Base-by-base conservation (phyloP, 2,797 vertebrate genomes). In the Coilia nasus region DNA sequence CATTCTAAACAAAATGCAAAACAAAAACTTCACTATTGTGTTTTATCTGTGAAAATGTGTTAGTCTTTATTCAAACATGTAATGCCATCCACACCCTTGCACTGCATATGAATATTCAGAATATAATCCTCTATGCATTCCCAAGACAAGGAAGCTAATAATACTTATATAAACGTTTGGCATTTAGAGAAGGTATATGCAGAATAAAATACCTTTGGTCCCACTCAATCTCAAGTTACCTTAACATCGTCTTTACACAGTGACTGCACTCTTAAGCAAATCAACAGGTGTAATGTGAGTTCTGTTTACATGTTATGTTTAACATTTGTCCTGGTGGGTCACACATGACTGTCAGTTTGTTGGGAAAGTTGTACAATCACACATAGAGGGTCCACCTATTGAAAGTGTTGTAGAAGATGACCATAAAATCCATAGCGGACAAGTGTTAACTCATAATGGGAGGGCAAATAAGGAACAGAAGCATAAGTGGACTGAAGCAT, bases 31-130 rank as follows among this genome's bases (percentile, higher is more conserved):
- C 17, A 41, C 57, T 59, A 17, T 41, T 19, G 50, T 10, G 14
- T 9, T 14, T 14, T 10, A 9, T 35, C 35, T 78, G 71, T 44
- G 71, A 78, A 78, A 21, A 75, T 75, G 67, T 35, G 67, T 75
- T 75, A 71, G 71, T 78, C 71, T 82, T 50, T 82, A 82, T 54
- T 50, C 35, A 78, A 78, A 78, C 44, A 78, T 41, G 35, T 21
- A 44, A 78, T 78, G 71, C 31, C 31, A 78, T 21, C 71, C 35
- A 35, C 41, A 71, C 5, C 6, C 14, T 54, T 35, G 17, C 67
- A 75, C 21, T 75, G 31, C 17, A 75, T 19, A 41, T 78, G 71
- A 78, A 44, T 11, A 44, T 41, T 78, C 71, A 41, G 7, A 78
- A 78, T 44, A 78, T 44, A 78, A 41, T 44, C 35, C 31, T 35